Base-by-base conservation (phyloP, 2,888 invertebrate species). In the Drosophila formosana region DNA sequence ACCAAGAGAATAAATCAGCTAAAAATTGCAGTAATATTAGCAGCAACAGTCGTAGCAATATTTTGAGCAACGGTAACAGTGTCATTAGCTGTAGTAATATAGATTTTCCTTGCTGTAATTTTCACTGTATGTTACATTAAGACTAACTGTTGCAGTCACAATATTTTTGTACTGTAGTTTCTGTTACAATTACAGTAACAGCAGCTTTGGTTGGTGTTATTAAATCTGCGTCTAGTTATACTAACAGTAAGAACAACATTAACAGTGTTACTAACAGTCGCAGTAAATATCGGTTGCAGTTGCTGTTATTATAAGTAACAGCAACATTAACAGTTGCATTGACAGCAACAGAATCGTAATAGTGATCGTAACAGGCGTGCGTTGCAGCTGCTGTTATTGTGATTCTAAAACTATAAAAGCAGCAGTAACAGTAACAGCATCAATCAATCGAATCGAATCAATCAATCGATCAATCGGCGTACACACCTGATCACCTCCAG, bases 401-500 rank as follows among this genome's bases (percentile, higher is more conserved):
- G 1, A 18, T 18, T 18, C 1, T 13, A 39, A 0, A 37, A 11
- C 37, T 37, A 3, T 18, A 13, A 43, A 25, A 11, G 13, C 9
- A 18, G 23, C 7, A 53, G 26, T 11, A n/a, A 1, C n/a, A 43
- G 3, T 56, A 9, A 39, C 41, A 43, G n/a, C 18, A 18, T 18
- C 18, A 18, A 18, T 18, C 18, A 39, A 28, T 9, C 3, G n/a
- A n/a, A n/a, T n/a, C n/a, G 4, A 18, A 6, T 0, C 18, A 39
- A 28, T 9, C 3, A 37, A 2, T 11, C 30, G 39, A 4, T 6
- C 6, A 13, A 1, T 18, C 26, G 6, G 6, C 18, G n/a, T 34
- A 52, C 68, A 56, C 52, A 92, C 91, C 89, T 89, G 45, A 92
- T 74, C 9, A 96, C 95, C 93, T 95, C 96, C 30, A 97, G 93